A percentile compares a stretch with the other conserved stretches of the same genome.
Evolutionary conservation across 2,888 invertebrate species (phyloP).

Genomic region (Mamestra brassicae): DNA sequence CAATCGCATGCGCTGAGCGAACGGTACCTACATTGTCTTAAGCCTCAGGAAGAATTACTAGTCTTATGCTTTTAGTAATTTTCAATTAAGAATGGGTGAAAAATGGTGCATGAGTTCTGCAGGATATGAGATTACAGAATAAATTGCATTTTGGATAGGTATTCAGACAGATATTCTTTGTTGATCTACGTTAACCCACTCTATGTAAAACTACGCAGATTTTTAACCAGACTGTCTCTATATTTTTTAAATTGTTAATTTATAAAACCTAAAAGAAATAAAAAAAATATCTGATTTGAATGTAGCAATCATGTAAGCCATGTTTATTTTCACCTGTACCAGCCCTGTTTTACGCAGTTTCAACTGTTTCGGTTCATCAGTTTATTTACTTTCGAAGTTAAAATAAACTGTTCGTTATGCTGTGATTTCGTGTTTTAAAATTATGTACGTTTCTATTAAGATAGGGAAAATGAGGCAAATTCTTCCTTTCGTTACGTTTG

Average conservation of each 20-base stretch:
- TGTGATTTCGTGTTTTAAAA: constrained; percentile 15
- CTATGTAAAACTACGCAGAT: background rate
- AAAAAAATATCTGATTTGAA: background rate
- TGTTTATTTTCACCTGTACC: constrained; percentile 36
- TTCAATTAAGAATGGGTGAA: no score
- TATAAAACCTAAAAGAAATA: background rate
- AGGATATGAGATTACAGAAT: no score
- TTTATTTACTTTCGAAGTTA: constrained; percentile 15
- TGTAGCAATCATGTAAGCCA: constrained; percentile 6
- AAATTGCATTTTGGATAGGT: no score
- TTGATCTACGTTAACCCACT: no score
- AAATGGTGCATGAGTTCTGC: no score
- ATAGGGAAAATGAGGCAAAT: background rate
- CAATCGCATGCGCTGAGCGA: no score
- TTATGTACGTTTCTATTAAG: background rate
- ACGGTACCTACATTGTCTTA: no score
- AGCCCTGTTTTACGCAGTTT: constrained; percentile 6
- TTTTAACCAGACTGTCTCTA: background rate
- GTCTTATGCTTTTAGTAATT: no score
- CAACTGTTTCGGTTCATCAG: constrained; percentile 22
- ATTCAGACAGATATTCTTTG: no score
- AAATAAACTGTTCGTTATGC: constrained; percentile 7
- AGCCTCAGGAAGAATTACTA: no score
- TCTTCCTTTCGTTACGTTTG: background rate
- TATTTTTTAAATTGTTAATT: background rate